Evolutionary conservation across 2,113 vertebrate genomes (phyloP).

Genomic region (Lynx canadensis): DNA sequence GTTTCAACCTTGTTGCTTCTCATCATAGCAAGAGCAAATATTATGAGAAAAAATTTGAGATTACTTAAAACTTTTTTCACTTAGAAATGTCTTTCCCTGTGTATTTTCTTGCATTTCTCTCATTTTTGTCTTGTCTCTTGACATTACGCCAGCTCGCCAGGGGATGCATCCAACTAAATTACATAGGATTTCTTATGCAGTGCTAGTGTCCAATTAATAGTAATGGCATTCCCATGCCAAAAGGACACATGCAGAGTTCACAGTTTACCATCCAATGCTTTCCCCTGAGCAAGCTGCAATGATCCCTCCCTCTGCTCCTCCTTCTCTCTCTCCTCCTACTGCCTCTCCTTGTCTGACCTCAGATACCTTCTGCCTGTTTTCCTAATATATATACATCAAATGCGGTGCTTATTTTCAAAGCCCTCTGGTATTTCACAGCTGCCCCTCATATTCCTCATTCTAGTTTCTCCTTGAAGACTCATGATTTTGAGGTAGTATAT

Average conservation of each 20-base stretch:
- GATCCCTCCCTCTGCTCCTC: not conserved
- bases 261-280: not conserved
- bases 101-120: not conserved
- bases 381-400: not conserved
- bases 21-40: not conserved
- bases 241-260: not conserved
- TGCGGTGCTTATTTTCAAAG: not conserved
- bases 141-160: not conserved
- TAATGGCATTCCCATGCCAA: not conserved
- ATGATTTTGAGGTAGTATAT: not conserved
- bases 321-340: not conserved
- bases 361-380: not conserved
- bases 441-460: not conserved
- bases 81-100: not conserved
- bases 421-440: not conserved
- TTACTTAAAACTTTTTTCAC: not conserved
- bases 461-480: not conserved
- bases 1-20: not conserved
- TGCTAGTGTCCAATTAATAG: not conserved
- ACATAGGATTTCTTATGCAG: not conserved
- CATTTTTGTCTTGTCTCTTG: not conserved
- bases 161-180: not conserved
- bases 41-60: not conserved
- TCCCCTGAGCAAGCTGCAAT: not conserved
- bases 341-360: not conserved